Evolutionary conservation across 2,888 invertebrate species (phyloP).

Genomic region (Alloplasta piceator): DNA sequence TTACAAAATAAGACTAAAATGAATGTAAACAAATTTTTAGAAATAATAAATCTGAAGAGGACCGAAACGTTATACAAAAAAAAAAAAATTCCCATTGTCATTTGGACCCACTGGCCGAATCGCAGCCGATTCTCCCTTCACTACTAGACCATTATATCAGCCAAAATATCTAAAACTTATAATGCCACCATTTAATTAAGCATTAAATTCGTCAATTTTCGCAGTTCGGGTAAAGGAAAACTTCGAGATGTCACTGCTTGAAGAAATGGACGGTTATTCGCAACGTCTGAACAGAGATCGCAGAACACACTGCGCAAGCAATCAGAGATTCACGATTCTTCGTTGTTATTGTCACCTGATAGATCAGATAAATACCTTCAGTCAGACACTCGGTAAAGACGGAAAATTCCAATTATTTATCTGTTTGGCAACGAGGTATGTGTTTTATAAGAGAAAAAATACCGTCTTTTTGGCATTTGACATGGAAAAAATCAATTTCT

Average conservation of each 20-base stretch:
- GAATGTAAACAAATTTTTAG: too few relatives aligned
- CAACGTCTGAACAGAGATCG: conserved; percentile 78
- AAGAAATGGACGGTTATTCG: conserved; percentile 85
- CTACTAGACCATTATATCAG: too few relatives aligned
- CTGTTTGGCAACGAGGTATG: conserved; percentile 95
- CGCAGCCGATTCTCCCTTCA: too few relatives aligned
- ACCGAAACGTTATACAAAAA: too few relatives aligned
- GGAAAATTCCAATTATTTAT: conserved; percentile 99
- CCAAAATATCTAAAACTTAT: too few relatives aligned
- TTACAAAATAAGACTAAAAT: too few relatives aligned
- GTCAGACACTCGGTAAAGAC: conserved; percentile 96
- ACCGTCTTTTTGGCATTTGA: conserved; percentile 1
- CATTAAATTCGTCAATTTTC: conserved; percentile 66
- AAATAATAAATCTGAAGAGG: too few relatives aligned
- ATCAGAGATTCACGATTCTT: conserved; percentile 87
- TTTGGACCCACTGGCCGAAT: too few relatives aligned
- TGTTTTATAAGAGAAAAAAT: conserved; percentile 32
- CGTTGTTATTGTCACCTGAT: conserved; percentile 95
- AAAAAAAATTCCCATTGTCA: too few relatives aligned
- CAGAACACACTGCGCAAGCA: conserved; percentile 75
- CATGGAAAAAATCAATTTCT: background rate
- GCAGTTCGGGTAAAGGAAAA: conserved; percentile 92
- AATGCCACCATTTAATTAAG: too few relatives aligned
- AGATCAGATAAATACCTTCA: conserved; percentile 93
- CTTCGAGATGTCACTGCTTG: conserved; percentile 89